Evolutionary conservation across 2,888 invertebrate genomes (phyloP).

Genomic region (Epinotia brunnichana): DNA sequence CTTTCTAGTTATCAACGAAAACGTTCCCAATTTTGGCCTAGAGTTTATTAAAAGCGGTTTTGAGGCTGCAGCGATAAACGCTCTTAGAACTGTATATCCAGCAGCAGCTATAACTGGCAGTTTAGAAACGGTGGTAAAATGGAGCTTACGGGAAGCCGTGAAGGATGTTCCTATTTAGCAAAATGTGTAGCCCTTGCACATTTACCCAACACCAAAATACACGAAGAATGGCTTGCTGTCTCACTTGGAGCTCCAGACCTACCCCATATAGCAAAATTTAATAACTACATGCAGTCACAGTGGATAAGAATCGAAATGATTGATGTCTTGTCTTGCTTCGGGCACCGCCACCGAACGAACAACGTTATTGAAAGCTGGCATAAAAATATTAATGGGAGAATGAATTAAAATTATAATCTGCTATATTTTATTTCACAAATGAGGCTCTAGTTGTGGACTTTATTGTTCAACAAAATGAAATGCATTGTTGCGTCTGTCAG

Average conservation of each 20-base stretch:
- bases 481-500: not conserved
- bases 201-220: not conserved
- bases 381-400: not conserved
- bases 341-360: not conserved
- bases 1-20: not conserved
- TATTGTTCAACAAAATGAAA: not conserved
- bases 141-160: not conserved
- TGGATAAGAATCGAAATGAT: constrained; percentile 6
- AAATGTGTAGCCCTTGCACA: not conserved
- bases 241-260: not conserved
- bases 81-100: not conserved
- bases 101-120: not conserved
- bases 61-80: not conserved
- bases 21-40: not conserved
- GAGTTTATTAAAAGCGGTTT: not conserved
- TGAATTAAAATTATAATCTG: not conserved
- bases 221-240: not conserved
- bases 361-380: not conserved
- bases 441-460: not conserved
- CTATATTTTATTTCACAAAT: not conserved
- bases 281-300: not conserved
- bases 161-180: not conserved
- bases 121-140: not conserved
- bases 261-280: not conserved
- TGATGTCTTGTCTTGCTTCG: constrained; percentile 9